Percentiles rank a stretch among this genome's conserved stretches.
Conservation (phyloP, 2,888 invertebrate genomes). For the Caenorhabditis drosophilae region DNA sequence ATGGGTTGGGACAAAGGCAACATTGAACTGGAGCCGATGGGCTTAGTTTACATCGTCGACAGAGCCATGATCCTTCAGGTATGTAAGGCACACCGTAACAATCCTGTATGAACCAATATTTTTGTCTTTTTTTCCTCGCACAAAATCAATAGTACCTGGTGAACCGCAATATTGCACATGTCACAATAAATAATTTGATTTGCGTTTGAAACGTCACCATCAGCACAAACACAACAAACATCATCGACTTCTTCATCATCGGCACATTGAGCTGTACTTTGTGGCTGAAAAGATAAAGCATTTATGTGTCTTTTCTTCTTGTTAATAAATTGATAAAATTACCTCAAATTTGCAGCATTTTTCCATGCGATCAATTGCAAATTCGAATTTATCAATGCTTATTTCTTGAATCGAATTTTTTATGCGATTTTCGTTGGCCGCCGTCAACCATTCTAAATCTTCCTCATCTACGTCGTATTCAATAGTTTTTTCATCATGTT, state of each 20-base stretch:
- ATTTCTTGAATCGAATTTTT: not conserved
- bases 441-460: constrained; percentile 4
- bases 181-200: constrained; percentile 99
- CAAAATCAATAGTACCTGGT: too few relatives aligned
- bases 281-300: too few relatives aligned
- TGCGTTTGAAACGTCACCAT: constrained; percentile 96
- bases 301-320: too few relatives aligned
- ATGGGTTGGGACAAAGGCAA: constrained; percentile 95
- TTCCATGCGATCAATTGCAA: constrained; percentile 30
- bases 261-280: not conserved
- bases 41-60: constrained; percentile 91
- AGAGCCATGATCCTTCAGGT: constrained; percentile 96
- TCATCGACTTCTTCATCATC: constrained; percentile 73
- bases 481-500: not conserved
- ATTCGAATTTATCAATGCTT: constrained; percentile 5
- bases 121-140: too few relatives aligned
- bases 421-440: not conserved
- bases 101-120: too few relatives aligned
- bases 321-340: not conserved
- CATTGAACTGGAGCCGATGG: constrained; percentile 92
- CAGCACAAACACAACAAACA: constrained; percentile 95
- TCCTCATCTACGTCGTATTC: constrained; percentile 11
- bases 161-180: constrained; percentile 98
- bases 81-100: constrained; percentile 98
- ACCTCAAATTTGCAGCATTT: constrained; percentile 24